Evolutionary conservation across 2,797 vertebrate genomes (phyloP), one percentile per base, ranked within the genome.

Genomic region (Falco peregrinus): DNA sequence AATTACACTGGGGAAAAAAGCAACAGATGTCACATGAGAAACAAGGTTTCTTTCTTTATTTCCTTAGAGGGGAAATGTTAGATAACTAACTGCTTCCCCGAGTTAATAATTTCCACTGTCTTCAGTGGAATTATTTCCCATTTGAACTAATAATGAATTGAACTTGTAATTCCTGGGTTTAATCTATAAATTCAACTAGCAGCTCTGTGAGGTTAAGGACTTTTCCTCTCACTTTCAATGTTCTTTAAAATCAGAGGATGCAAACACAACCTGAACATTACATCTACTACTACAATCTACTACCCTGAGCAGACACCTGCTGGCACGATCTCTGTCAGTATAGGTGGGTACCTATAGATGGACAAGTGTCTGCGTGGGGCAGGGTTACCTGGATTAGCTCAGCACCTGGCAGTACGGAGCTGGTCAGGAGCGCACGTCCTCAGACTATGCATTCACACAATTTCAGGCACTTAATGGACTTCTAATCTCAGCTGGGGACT

Each of bases 401-500:
- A 61, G 65, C 56, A 81, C 48, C 21, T 1, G 1, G 67, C 67
- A 33, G 15, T 5, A 18, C 16, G 20, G 90, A 45, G 67, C 63
- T 90, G 53, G 76, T 47, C 87, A 65, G 73, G 37, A 78, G 74
- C 14, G 70, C 78, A 29, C 14, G 3, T 69, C 70, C 67, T 89
- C 67, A 54, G 1, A 2, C 57, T 45, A 26, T 16, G 35, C 68
- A 71, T 71, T 68, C 11, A 3, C 81, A 71, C 56, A 47, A 67
- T 64, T 85, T 74, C 81, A 67, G 85, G 54, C 79, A 65, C 82
- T 93, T 92, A 87, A 88, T 75, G 73, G 69, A 73, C 53, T 94
- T 85, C 53, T 83, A 18, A 85, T 81, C 87, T 86, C 94, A 95
- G 92, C 73, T 93, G 93, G 84, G 78, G 53, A 68, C 75, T 43